Evolutionary conservation across 30 jellyfish, hydroid and myxozoan species (phyloP).

Genomic region (Cassiopea andromeda): DNA sequence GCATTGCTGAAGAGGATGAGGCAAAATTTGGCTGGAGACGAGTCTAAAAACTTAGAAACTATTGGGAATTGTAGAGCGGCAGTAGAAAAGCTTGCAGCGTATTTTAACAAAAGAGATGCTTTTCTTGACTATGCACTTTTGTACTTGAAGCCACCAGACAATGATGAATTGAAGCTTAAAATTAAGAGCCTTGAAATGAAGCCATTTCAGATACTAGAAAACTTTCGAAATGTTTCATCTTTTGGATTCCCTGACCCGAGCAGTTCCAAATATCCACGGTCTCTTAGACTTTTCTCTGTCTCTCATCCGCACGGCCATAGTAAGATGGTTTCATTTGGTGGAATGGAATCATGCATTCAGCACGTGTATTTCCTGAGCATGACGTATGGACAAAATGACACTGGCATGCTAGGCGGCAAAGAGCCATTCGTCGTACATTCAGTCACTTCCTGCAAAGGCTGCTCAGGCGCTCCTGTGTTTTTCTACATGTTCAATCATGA

Average conservation of each 20-base stretch:
- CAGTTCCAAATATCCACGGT: conserved; percentile 19
- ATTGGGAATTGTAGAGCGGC: not conserved
- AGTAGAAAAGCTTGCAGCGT: not conserved
- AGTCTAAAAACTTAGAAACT: not conserved
- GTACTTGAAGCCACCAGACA: conserved; percentile 10
- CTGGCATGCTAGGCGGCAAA: conserved; percentile 24
- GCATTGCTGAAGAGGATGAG: conserved; percentile 10
- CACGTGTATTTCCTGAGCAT: conserved; percentile 10
- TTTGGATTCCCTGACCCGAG: conserved; percentile 12
- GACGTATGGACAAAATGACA: conserved; percentile 28
- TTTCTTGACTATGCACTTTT: conserved; percentile 5
- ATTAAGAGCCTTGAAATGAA: not conserved
- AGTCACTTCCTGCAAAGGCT: conserved; percentile 29
- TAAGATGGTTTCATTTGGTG: conserved; percentile 19
- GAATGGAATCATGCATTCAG: conserved; percentile 15
- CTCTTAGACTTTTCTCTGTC: conserved; percentile 19
- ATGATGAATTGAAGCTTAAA: not conserved
- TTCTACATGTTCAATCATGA: conserved; percentile 10
- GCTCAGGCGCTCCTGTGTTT: conserved; percentile 4
- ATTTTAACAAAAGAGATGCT: conserved; percentile 15
- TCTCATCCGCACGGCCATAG: conserved; percentile 23
- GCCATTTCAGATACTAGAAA: conserved; percentile 2
- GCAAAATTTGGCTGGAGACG: not conserved
- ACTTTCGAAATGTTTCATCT: conserved; percentile 23
- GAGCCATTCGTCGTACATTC: conserved; percentile 4